Percentiles rank a stretch among this genome's conserved stretches.
Conservation (phyloP, 2,113 vertebrate genomes). For the Ariopsis seemanni region DNA sequence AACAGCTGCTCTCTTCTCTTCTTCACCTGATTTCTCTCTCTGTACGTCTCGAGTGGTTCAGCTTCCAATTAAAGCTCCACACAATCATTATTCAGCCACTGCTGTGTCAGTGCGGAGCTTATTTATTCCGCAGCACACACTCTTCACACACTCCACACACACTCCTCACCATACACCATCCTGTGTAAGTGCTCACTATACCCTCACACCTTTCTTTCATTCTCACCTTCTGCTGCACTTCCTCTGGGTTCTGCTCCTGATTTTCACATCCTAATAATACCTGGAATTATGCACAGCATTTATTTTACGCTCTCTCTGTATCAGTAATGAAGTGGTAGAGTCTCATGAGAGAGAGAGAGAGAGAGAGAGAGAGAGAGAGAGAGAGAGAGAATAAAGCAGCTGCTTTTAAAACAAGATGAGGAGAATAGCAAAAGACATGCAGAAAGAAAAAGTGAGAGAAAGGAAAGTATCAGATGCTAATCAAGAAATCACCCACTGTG, state of each 20-base stretch:
- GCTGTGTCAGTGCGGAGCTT: constrained; percentile 1
- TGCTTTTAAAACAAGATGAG: not conserved
- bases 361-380: not conserved
- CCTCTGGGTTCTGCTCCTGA: constrained; percentile 6
- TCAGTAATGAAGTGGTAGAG: not conserved
- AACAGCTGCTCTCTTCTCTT: not conserved
- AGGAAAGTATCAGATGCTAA: not conserved
- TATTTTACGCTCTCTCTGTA: not conserved
- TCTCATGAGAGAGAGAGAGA: not conserved
- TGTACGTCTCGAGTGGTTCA: constrained; percentile 13
- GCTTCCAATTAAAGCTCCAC: constrained; percentile 49
- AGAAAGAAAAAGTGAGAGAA: not conserved
- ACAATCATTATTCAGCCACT: constrained; percentile 37
- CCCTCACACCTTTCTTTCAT: constrained; percentile 26
- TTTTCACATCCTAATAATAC: not conserved
- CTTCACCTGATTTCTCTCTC: not conserved
- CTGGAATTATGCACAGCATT: not conserved
- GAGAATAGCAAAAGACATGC: not conserved
- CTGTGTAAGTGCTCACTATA: not conserved
- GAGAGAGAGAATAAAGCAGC: not conserved
- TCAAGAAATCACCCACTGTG: not conserved
- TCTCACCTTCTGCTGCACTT: constrained; percentile 34
- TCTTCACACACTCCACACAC: not conserved
- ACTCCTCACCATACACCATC: not conserved
- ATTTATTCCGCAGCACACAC: not conserved